A percentile compares a stretch with the other conserved stretches of the same genome.
Evolutionary conservation across 37 sponge, comb jelly and placozoan species (phyloP).

Genomic region (Hormiphora californensis): DNA sequence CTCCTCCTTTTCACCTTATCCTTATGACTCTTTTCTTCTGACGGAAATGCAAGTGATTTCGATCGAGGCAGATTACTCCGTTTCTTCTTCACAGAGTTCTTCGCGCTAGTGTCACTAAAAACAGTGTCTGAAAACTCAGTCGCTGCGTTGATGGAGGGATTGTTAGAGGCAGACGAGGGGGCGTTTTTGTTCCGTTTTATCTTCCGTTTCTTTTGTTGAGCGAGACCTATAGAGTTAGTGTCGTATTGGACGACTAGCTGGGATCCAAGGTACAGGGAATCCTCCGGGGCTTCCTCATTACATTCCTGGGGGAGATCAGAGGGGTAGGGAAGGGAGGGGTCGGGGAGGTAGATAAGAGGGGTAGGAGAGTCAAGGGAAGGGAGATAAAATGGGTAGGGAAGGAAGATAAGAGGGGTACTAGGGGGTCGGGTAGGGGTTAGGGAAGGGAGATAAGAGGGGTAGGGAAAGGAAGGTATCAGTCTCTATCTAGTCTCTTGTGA

Average conservation of each 20-base stretch:
- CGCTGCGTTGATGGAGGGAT: too few relatives aligned
- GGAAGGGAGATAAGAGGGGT: too few relatives aligned
- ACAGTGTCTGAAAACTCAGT: conserved; percentile 13
- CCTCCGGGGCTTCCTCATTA: conserved; percentile 24
- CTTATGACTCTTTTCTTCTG: not conserved
- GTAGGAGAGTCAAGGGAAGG: too few relatives aligned
- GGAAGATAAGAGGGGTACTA: too few relatives aligned
- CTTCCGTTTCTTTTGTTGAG: conserved; percentile 16
- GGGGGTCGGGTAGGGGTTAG: too few relatives aligned
- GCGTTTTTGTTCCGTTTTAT: not conserved
- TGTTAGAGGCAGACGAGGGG: too few relatives aligned
- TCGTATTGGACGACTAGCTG: conserved; percentile 33
- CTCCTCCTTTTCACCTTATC: not conserved
- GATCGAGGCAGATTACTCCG: conserved; percentile 38
- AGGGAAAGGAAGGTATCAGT: too few relatives aligned
- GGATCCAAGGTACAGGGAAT: conserved; percentile 15
- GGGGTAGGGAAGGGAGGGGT: too few relatives aligned
- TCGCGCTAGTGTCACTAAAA: conserved; percentile 15
- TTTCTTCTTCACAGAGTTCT: conserved; percentile 21
- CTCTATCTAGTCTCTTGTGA: too few relatives aligned
- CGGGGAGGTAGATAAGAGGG: too few relatives aligned
- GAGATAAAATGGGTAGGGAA: too few relatives aligned
- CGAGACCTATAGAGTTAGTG: not conserved
- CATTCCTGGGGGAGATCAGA: conserved; percentile 45
- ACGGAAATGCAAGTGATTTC: conserved; percentile 16